Evolutionary conservation across 2,113 vertebrate genomes (phyloP).

Genomic region (Poecile atricapillus): DNA sequence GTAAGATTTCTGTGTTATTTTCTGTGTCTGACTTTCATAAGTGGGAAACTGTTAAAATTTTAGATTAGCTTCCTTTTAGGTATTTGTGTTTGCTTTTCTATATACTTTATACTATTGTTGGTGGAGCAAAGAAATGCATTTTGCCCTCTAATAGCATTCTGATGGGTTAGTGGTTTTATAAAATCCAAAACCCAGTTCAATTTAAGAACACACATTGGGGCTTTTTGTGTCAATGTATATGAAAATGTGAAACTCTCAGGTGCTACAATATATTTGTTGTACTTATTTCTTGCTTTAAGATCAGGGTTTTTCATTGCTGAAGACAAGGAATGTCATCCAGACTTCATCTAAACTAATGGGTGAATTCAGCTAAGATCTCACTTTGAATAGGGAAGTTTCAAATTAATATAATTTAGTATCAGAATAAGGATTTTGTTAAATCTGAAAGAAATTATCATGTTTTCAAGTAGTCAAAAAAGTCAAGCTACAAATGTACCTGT

Average conservation of each 20-base stretch:
- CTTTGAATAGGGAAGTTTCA: background rate
- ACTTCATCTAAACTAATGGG: background rate
- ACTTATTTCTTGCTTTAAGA: background rate
- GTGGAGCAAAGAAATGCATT: background rate
- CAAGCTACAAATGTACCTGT: background rate
- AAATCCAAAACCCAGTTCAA: background rate
- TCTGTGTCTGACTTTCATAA: background rate
- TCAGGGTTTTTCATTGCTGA: background rate
- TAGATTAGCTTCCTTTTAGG: background rate
- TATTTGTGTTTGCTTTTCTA: background rate
- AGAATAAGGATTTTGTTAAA: background rate
- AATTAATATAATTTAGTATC: background rate
- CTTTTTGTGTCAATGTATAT: background rate
- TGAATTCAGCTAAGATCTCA: background rate
- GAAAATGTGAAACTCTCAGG: background rate
- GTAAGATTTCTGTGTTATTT: conserved; percentile 76
- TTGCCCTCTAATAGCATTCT: background rate
- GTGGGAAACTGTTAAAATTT: background rate
- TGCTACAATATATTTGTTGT: background rate
- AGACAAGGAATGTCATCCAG: background rate
- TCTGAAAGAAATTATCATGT: background rate
- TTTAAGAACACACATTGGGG: fast-evolving
- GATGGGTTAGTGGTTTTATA: background rate
- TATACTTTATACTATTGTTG: background rate
- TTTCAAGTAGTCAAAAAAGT: background rate